A percentile compares a stretch with the other conserved stretches of the same genome.
phyloP scores from a whole-genome alignment of 2,113 vertebrate genomes.

The Halichoeres trimaculatus region DNA sequence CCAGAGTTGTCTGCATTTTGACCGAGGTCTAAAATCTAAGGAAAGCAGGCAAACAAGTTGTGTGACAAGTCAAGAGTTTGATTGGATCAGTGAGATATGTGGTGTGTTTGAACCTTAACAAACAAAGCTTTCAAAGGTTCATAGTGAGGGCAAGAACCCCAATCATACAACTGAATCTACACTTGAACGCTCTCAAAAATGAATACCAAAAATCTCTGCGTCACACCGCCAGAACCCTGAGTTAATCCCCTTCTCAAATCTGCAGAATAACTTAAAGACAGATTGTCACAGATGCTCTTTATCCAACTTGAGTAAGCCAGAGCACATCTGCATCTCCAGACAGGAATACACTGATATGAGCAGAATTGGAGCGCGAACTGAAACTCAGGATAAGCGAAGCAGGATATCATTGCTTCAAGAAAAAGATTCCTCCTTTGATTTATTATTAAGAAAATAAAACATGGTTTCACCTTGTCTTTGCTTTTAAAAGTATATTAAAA shows the following conservation, averaged over 20 bases:
- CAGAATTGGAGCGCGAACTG: slow-evolving; percentile 15
- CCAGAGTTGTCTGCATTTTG: too few relatives aligned
- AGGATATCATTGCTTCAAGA: background rate
- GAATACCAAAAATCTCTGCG: slow-evolving; percentile 49
- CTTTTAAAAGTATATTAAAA: background rate
- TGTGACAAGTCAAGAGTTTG: too few relatives aligned
- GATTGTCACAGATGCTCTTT: slow-evolving; percentile 44
- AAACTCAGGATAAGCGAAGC: background rate
- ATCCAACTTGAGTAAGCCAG: slow-evolving; percentile 30
- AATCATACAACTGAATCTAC: slow-evolving; percentile 36
- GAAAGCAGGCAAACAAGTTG: too few relatives aligned
- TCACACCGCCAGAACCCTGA: slow-evolving; percentile 32
- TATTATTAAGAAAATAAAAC: background rate
- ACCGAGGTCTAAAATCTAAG: too few relatives aligned
- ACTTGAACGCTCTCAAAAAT: slow-evolving; percentile 33
- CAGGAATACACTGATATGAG: slow-evolving; percentile 21
- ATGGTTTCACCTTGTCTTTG: background rate
- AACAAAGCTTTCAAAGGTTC: background rate
- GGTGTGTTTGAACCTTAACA: background rate
- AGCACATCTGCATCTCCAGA: slow-evolving; percentile 56
- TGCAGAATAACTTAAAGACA: slow-evolving; percentile 53
- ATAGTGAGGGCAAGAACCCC: slow-evolving; percentile 1
- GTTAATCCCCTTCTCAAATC: slow-evolving; percentile 57
- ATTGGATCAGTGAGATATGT: background rate
- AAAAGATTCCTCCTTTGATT: background rate